Evolutionary conservation across 2,113 vertebrate species (phyloP), one percentile per base, ranked within the genome.

Genomic region (Burhinus bistriatus): DNA sequence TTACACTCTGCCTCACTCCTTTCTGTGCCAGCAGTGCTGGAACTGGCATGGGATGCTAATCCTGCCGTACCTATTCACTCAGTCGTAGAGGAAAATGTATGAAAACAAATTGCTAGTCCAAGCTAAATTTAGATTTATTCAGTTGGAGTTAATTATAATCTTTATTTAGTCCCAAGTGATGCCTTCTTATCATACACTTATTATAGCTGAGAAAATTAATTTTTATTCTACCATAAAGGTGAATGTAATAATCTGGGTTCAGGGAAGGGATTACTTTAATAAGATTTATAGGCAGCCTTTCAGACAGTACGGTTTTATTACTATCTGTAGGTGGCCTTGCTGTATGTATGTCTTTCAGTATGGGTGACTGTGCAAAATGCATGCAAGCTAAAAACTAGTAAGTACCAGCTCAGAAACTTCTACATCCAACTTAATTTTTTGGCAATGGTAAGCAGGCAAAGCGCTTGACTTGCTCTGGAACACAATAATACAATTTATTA

Each of bases 121-220:
- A 90, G 94, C 97, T 98, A 98, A 98, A 98, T 98, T 96, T 97
- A 98, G 98, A 98, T 98, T 98, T 98, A 98, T 98, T 98, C 98
- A 97, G 97, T 91, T 89, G 96, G 97, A 98, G 97, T 98, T 98
- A 98, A 98, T 98, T 98, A 98, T 98, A 98, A 98, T 98, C 98
- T 98, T 98, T 98, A 98, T 98, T 98, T 97, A 98, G 98, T 98
- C 98, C 97, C 97, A 94, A 97, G 96, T 69, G 98, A 98, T 97
- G 97, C 97, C 95, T 97, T 96, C 98, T 98, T 98, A 98, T 98
- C 96, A 87, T 97, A 96, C 76, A 78, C 97, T 98, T 98, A 98
- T 98, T 98, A 98, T 97, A 97, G 97, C 93, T 62, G 97, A 97
- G 98, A 97, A 98, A 98, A 99, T 98, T 98, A 98, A 98, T 98